Evolutionary conservation across 2,113 vertebrate genomes (phyloP), one percentile per base, ranked within the genome.

Genomic region (Mugil cephalus): DNA sequence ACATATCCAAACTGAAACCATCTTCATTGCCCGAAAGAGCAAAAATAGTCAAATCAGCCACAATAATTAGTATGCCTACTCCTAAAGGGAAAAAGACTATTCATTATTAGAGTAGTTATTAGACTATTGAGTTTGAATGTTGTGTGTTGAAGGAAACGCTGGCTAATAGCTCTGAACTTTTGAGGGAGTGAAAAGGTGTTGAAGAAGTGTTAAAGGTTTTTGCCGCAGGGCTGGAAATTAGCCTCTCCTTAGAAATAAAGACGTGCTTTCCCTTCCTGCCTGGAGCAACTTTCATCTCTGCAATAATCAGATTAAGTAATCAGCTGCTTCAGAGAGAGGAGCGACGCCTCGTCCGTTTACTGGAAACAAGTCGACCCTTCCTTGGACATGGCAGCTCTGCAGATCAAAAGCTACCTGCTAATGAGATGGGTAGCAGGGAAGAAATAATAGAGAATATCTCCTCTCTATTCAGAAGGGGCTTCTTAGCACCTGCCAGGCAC

Each of bases 391-490:
- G 66, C 65, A 17, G 55, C 35, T 69, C 40, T 21, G 65, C 18
- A 65, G 68, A 82, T 80, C 70, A 77, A 82, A 83, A 74, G 85
- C 83, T 60, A 63, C 12, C 12, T 34, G 56, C 67, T 90, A 84
- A 84, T 79, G 85, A 83, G 77, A 77, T 24, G 2, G 38, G 0
- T n/a, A 64, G 43, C 19, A 17, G 40, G 35, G 55, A 18, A 48
- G 39, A 56, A 61, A 47, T 39, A 61, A 66, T 36, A 53, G 60
- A 50, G 56, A 53, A 69, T 12, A 14, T 47, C 50, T 55, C 45
- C 59, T 73, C 40, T 54, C 66, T 51, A 40, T 63, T 52, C 52
- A 60, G 53, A 73, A 46, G 60, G 61, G 74, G 69, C 73, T 55
- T 75, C 69, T 36, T 14, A 52, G 77, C 85, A 84, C 79, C 83